These are phyloP conservation scores for Xestia ashworthii DNA, from an alignment of 2,888 invertebrate species.

Conservation along the genomic window DNA sequence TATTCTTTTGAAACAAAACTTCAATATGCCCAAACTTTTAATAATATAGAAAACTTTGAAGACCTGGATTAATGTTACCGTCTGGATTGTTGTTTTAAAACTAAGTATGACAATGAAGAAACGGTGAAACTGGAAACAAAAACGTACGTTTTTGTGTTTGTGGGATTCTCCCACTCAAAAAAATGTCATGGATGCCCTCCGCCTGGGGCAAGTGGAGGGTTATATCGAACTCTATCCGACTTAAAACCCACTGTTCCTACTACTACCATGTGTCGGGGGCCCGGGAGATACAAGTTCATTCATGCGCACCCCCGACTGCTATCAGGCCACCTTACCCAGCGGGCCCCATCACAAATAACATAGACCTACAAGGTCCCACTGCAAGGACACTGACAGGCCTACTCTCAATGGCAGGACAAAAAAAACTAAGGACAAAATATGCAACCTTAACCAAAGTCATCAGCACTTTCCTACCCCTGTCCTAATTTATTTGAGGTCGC, in stretches of 20 bases:
- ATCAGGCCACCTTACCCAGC: too few species aligned
- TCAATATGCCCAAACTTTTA: conserved; percentile 24
- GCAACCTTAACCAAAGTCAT: neutral
- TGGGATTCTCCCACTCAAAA: too few species aligned
- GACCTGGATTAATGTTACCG: conserved; percentile 2
- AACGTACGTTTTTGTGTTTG: neutral
- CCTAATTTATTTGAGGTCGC: neutral
- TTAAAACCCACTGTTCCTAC: too few species aligned
- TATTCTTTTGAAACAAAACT: conserved; percentile 32
- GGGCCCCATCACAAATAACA: too few species aligned
- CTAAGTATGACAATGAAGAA: neutral
- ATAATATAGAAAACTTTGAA: conserved; percentile 23
- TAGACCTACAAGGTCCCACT: too few species aligned
- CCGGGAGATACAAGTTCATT: too few species aligned
- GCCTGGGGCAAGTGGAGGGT: too few species aligned
- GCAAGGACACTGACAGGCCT: too few species aligned
- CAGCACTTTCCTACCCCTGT: neutral
- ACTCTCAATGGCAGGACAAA: neutral
- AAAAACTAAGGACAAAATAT: neutral
- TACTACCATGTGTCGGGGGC: too few species aligned
- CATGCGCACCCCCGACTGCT: too few species aligned
- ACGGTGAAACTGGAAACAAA: neutral
- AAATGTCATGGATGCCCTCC: too few species aligned
- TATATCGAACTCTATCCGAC: too few species aligned
- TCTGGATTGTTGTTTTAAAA: conserved; percentile 11